phyloP scores from a whole-genome alignment of 2,888 invertebrate species.

The Aspidiotus destructor region DNA sequence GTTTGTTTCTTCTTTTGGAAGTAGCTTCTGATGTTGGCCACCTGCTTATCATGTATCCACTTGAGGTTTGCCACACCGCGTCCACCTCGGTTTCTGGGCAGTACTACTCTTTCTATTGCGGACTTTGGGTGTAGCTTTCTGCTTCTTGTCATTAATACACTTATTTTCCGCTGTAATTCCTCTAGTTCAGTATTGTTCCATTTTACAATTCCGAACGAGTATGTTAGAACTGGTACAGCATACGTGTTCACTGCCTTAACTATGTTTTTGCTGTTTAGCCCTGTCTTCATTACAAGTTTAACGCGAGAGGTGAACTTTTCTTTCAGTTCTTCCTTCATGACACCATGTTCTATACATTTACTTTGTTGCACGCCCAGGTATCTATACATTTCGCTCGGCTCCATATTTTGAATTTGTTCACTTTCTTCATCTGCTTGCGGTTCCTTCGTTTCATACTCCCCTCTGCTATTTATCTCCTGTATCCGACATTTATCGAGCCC shows the following conservation, averaged over 20 bases:
- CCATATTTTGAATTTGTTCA: constrained; percentile 24
- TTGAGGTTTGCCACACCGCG: background rate
- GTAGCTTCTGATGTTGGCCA: background rate
- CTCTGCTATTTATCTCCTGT: constrained; percentile 18
- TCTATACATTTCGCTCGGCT: constrained; percentile 31
- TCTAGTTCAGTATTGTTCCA: constrained; percentile 35
- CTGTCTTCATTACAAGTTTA: constrained; percentile 28
- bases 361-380: constrained; percentile 33
- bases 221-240: constrained; percentile 34
- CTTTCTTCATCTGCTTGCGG: constrained; percentile 8
- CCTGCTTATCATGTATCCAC: background rate
- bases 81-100: background rate
- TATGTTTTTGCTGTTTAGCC: constrained; percentile 18
- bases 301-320: constrained; percentile 26
- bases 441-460: constrained; percentile 7
- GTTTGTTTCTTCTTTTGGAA: background rate
- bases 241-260: constrained; percentile 32
- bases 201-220: constrained; percentile 34
- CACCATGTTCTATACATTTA: constrained; percentile 11
- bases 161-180: constrained; percentile 11
- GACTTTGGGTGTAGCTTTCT: background rate
- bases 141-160: background rate
- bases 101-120: background rate
- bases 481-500: constrained; percentile 35
- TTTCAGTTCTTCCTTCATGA: constrained; percentile 28